These are phyloP conservation scores for Drosophila murphyi DNA, from an alignment of 1,140 invertebrate genomes.

Conservation along the genomic window DNA sequence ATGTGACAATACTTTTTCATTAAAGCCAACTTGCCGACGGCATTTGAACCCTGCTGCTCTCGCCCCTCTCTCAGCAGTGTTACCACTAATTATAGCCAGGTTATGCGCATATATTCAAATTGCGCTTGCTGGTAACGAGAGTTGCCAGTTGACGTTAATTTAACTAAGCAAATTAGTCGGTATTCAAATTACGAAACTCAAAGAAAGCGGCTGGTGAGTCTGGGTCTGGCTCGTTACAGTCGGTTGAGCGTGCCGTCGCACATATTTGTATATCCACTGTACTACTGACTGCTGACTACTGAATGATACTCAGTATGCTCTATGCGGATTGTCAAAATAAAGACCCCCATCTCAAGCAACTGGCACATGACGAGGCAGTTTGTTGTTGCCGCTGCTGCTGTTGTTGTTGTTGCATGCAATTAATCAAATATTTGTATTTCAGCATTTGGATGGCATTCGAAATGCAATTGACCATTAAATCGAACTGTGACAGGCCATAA, in stretches of 20 bases:
- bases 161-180: conserved; percentile 38
- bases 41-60: background rate
- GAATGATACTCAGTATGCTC: background rate
- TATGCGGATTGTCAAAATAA: conserved; percentile 23
- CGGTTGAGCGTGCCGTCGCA: background rate
- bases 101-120: conserved; percentile 45
- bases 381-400: background rate
- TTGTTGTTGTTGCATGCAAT: conserved; percentile 13
- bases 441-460: conserved; percentile 45
- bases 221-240: conserved; percentile 16
- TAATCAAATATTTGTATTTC: conserved; percentile 28
- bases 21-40: conserved; percentile 3
- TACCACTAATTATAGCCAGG: conserved; percentile 16
- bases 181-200: conserved; percentile 38
- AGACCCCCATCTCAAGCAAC: background rate
- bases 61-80: no score
- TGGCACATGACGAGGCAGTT: conserved; percentile 33
- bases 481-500: conserved; percentile 30
- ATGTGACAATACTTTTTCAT: conserved; percentile 2
- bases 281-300: no score
- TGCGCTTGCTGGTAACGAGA: conserved; percentile 23
- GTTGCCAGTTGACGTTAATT: conserved; percentile 21
- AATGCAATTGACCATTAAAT: conserved; percentile 54
- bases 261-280: background rate
- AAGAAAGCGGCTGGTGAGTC: conserved; percentile 2